Base-by-base conservation (phyloP, 1,140 invertebrate species). In the Drosophila ercepeae region DNA sequence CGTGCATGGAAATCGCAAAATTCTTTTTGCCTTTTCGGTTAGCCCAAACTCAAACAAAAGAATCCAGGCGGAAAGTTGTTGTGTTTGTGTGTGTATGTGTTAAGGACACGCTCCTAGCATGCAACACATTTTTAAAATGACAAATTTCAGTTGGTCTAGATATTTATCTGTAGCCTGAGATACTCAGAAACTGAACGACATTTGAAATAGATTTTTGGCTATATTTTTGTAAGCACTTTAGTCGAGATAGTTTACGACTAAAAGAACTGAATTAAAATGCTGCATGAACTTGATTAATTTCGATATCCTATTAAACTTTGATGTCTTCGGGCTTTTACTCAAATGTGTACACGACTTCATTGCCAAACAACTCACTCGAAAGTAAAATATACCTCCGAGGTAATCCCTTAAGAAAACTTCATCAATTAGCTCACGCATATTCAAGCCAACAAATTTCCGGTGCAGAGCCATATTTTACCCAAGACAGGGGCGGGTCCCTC, bases 1-100 rank as follows among this genome's bases (percentile, higher is more conserved):
- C 81, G 81, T 84, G 81, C 81, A 79, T 78, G 58, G 81, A 86
- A 84, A 86, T 76, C 81, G 63, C 75, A 81, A 84, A 79, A 67
- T 67, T 53, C 39, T 57, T 58, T 49, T 46, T 34, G 39, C 63
- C 54, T 42, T 48, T 67, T 70, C 46, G 76, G 67, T 61, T 69
- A 61, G 57, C 71, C 46, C 4, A 68, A 75, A 84, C 42, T 72
- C 32, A 71, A 63, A 57, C 53, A 72, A 59, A 77, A 63, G 27
- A 50, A 63, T 13, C 25, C 49, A 16, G 57, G 14, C 51, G 36
- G 32, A 79, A 63, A 25, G 46, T 41, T 2, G 36, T 32, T 25
- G 14, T 19, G 6, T 1, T n/a, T n/a, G n/a, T n/a, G 9, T 7
- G 19, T 7, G n/a, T 1, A 19, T 27, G 14, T 18, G 23, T 27